phyloP scores from a whole-genome alignment of 2,888 invertebrate species.

The Zeuzera pyrina region DNA sequence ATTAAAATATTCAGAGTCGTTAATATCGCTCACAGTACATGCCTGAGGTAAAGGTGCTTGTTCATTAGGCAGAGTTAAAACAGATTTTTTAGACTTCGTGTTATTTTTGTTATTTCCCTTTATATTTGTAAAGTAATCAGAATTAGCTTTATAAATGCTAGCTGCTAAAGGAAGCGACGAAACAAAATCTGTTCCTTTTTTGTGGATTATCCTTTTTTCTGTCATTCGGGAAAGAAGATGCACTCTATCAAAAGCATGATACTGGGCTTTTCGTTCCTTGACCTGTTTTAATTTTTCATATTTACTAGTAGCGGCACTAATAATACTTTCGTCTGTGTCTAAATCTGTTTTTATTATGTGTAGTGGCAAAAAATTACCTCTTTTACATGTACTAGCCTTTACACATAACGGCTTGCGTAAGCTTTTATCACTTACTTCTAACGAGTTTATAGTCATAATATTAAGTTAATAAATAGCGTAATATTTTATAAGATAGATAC shows the following conservation, averaged over 20 bases:
- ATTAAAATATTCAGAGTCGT: constrained; percentile 46
- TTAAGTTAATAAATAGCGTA: no score
- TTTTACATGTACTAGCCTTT: no score
- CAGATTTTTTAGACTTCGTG: constrained; percentile 47
- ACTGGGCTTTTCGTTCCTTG: constrained; percentile 30
- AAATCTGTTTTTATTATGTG: constrained; percentile 25
- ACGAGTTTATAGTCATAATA: no score
- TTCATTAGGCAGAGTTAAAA: constrained; percentile 47
- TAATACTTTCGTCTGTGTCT: constrained; percentile 22
- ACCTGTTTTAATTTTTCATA: constrained; percentile 23
- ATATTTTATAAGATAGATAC: no score
- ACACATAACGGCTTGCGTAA: no score
- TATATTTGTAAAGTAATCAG: constrained; percentile 52
- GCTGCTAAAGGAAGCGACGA: constrained; percentile 44
- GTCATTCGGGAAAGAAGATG: constrained; percentile 35
- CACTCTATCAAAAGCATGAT: constrained; percentile 32
- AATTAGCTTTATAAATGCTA: constrained; percentile 52
- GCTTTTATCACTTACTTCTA: no score
- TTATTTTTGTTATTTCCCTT: constrained; percentile 27
- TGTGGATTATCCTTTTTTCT: constrained; percentile 37
- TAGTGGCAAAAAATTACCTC: no score
- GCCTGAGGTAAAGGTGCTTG: constrained; percentile 29
- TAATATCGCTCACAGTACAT: constrained; percentile 56
- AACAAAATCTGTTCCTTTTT: constrained; percentile 27
- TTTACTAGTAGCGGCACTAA: constrained; percentile 20